Base-by-base conservation (phyloP, 2,888 invertebrate genomes). In the Willowsia nigromaculata region DNA sequence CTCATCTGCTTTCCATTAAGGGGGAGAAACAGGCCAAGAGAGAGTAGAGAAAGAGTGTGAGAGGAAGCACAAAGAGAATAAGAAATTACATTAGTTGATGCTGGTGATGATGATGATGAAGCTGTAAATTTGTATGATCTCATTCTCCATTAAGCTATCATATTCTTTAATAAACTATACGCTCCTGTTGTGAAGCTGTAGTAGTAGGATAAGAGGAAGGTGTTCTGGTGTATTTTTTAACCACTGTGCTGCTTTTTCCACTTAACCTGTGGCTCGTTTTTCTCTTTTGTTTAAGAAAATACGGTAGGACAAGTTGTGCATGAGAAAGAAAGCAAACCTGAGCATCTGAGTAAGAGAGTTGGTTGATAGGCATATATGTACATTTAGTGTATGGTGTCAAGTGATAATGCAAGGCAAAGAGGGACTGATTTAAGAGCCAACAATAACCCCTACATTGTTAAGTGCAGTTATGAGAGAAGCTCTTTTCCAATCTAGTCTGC, bases 41-140 rank as follows among this genome's bases (percentile, higher is more conserved):
- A n/a, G 27, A 15, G 56, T n/a, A 80, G n/a, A 33, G 15, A 15
- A 37, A 82, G 25, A 65, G 27, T 22, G 78, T 25, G 25, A 25
- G n/a, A 71, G 74, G 18, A 47, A 71, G 18, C 82, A 82, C 81
- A 86, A 86, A 89, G 85, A 76, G 76, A 85, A 86, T 89, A 85
- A 62, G 85, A 89, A 89, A 86, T 89, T 81, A 30, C 59, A 59
- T 74, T 85, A 68, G 68, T 43, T 71, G 13, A 2, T 18, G 3
- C 18, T 68, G 37, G 0, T 68, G 68, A 18, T 65, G 33, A 68
- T 68, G 65, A 68, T 37, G 65, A 84, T 65, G 88, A 89, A 85
- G 85, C 50, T 81, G 78, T 89, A 85, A 89, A 89, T 85, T 89
- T 81, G 80, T 85, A 71, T 84, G 78, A 84, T 88, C 76, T 88